phyloP scores from a whole-genome alignment of 35 echinoderm and acorn worm genomes.

The Hemicentrotus pulcherrimus region DNA sequence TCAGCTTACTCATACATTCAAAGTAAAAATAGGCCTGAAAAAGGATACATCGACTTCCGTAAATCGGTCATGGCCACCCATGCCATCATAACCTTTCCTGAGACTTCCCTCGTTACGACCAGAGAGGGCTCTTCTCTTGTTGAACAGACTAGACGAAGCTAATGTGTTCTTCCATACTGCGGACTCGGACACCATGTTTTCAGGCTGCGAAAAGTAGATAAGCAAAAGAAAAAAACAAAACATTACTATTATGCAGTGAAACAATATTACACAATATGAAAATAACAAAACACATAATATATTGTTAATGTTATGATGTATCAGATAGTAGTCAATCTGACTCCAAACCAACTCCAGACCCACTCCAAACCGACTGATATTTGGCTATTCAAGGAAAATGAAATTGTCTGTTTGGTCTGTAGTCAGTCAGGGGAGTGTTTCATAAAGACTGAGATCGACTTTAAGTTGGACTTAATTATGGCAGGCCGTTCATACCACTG shows the following conservation, averaged over 20 bases:
- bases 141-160: conserved; percentile 66
- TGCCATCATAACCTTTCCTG: conserved; percentile 66
- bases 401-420: not conserved
- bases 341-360: too few species aligned
- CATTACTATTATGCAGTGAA: not conserved
- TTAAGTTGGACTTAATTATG: too few species aligned
- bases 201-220: not conserved
- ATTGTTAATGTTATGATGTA: too few species aligned
- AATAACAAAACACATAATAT: too few species aligned
- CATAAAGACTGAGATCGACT: too few species aligned
- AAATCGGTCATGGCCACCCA: conserved; percentile 62
- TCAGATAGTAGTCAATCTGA: too few species aligned
- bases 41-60: conserved; percentile 51
- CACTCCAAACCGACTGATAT: not conserved
- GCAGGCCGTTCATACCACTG: too few species aligned
- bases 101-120: conserved; percentile 15
- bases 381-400: not conserved
- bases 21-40: not conserved
- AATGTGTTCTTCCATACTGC: conserved; percentile 10
- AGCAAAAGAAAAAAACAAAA: not conserved
- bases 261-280: too few species aligned
- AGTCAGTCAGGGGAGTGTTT: not conserved
- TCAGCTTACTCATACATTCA: not conserved
- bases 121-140: conserved; percentile 40
- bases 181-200: conserved; percentile 10